Evolutionary conservation across 1,140 invertebrate genomes (phyloP), one percentile per base, ranked within the genome.

Genomic region (Reticulitermes speratus): DNA sequence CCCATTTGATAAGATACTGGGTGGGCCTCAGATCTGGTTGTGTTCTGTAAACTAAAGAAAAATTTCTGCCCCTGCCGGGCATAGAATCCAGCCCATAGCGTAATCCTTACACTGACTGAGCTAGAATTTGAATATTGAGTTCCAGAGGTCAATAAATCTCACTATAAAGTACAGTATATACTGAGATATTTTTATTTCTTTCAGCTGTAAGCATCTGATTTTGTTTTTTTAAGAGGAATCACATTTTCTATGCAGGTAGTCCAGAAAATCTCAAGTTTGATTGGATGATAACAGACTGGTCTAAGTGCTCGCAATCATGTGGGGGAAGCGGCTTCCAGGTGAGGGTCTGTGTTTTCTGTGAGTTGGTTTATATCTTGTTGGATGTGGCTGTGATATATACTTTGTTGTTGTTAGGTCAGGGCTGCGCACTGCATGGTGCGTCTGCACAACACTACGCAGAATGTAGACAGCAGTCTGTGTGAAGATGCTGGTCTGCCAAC

Each of bases 241-340:
- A 30, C 23, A 83, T 55, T 84, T 84, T 25, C 25, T n/a, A 88
- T 88, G 81, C 87, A 90, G 91, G 92, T 65, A 86, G 89, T 85
- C 87, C 89, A 12, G 93, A 93, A 69, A 92, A 93, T 86, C 91
- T 95, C 87, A 92, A 94, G 88, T 97, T 96, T 89, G 94, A 95
- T 88, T 98, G 96, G 97, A 92, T 94, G 87, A 94, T 95, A 12
- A 95, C 95, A 2, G 94, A 96, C 45, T 98, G 97, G 97, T 96
- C 96, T 3, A 92, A 94, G 48, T 99, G 98, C 91, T 97, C 96
- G 6, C 95, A 96, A 88, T 94, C 95, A 19, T 99, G 97, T 89
- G 97, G 97, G 16, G 95, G 95, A 55, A 94, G 94, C 85, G 96
- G 96, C 87, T 93, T 93, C 88, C 93, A 94, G 89, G 93, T 93